Percentiles rank a stretch among this genome's conserved stretches.
phyloP scores from a whole-genome alignment of 2,888 invertebrate genomes.

The Drosophila mettleri region DNA sequence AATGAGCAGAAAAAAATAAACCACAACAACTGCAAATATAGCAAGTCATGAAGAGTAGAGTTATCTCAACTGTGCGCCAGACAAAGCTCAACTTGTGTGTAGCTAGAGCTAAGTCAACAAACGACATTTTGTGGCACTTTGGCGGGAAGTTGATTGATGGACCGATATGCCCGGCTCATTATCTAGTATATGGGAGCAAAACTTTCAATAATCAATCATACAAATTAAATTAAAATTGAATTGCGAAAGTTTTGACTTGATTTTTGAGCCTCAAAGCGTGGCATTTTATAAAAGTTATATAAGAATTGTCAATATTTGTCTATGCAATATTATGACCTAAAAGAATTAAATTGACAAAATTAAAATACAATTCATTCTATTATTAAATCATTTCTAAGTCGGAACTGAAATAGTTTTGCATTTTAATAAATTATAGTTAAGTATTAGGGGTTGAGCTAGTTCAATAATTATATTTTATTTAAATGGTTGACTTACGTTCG shows the following conservation, averaged over 20 bases:
- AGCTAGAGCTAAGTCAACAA: conserved; percentile 47
- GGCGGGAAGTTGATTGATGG: conserved; percentile 45
- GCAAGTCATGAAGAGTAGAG: conserved; percentile 47
- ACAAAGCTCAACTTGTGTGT: conserved; percentile 29
- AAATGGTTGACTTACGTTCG: too few relatives aligned
- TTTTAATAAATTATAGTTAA: too few relatives aligned
- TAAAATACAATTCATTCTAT: too few relatives aligned
- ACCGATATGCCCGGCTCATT: not conserved
- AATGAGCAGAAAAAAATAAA: not conserved
- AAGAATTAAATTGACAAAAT: too few relatives aligned
- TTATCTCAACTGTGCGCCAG: conserved; percentile 43
- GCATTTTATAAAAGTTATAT: not conserved
- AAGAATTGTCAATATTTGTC: not conserved
- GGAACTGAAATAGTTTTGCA: too few relatives aligned
- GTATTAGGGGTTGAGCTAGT: too few relatives aligned
- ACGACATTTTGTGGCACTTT: conserved; percentile 45
- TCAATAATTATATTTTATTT: too few relatives aligned
- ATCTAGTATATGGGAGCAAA: not conserved
- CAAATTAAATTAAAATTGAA: conserved; percentile 10
- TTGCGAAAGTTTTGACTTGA: conserved; percentile 19
- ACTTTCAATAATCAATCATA: conserved; percentile 57
- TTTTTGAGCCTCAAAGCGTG: not conserved
- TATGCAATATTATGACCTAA: too few relatives aligned
- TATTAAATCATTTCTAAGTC: too few relatives aligned
- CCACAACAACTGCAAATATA: conserved; percentile 23